Percentiles rank a stretch among this genome's conserved stretches.
Conservation (phyloP, 2,113 vertebrate genomes). For the Hydropotes inermis region DNA sequence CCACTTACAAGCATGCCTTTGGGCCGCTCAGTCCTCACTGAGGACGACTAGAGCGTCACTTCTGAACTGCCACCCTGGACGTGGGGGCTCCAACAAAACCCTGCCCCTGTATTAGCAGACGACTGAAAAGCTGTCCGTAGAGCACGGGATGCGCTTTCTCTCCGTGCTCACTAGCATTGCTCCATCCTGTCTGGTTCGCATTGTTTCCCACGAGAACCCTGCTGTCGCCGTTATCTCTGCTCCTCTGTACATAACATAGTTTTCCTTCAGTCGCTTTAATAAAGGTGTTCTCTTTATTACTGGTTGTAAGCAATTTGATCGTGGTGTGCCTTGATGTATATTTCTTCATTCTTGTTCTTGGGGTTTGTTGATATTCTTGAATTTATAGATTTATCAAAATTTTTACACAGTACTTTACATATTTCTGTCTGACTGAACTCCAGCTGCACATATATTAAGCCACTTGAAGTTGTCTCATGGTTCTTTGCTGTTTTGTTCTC, state of each 20-base stretch:
- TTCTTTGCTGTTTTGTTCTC: background rate
- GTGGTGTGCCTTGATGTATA: background rate
- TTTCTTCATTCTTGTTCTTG: background rate
- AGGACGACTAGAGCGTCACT: background rate
- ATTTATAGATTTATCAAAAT: too few relatives aligned
- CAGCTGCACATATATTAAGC: background rate
- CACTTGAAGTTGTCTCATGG: background rate
- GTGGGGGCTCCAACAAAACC: background rate
- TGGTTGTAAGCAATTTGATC: background rate
- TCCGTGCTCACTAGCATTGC: fast-evolving
- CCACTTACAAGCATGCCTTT: background rate
- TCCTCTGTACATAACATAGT: background rate
- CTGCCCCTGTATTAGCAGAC: background rate
- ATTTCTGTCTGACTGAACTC: background rate
- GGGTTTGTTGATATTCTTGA: background rate
- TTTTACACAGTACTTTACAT: background rate
- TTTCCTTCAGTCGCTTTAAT: background rate
- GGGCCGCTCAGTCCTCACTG: background rate
- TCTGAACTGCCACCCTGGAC: background rate
- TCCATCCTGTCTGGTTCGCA: background rate
- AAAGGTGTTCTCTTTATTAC: background rate
- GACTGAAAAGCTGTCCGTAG: background rate
- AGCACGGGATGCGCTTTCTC: fast-evolving
- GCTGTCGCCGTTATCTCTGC: background rate
- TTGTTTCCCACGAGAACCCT: too few relatives aligned